A percentile compares a stretch with the other conserved stretches of the same genome.
Evolutionary conservation across 2,113 vertebrate genomes (phyloP).

Genomic region (Chinchilla lanigera): DNA sequence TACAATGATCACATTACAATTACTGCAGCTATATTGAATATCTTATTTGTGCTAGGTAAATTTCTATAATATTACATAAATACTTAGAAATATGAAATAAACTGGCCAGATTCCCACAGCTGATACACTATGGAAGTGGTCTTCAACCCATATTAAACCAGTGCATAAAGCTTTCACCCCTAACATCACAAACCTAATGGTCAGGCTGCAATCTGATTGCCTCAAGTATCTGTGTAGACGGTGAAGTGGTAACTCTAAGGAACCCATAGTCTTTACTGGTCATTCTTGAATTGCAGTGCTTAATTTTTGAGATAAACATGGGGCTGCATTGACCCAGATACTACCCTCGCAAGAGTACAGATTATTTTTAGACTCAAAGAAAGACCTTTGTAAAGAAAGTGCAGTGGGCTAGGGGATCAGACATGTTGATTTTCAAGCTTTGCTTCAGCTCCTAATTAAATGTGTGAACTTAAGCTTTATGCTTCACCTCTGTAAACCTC

Average conservation of each 20-base stretch:
- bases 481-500: background rate
- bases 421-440: background rate
- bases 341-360: background rate
- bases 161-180: background rate
- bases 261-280: background rate
- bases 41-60: background rate
- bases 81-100: background rate
- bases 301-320: background rate
- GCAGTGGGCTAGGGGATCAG: background rate
- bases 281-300: background rate
- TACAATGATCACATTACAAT: background rate
- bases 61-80: background rate
- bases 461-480: background rate
- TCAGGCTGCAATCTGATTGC: background rate
- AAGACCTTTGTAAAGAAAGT: background rate
- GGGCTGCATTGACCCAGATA: background rate
- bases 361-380: slow-evolving; percentile 16
- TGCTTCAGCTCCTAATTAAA: slow-evolving; percentile 17
- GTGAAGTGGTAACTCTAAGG: background rate
- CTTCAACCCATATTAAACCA: background rate
- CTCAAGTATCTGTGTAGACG: background rate
- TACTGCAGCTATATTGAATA: background rate
- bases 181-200: background rate
- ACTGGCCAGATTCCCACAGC: background rate
- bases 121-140: background rate